Percentiles rank a stretch among this genome's conserved stretches.
phyloP scores from a whole-genome alignment of 2,113 vertebrate species.

The Phaethon lepturus region DNA sequence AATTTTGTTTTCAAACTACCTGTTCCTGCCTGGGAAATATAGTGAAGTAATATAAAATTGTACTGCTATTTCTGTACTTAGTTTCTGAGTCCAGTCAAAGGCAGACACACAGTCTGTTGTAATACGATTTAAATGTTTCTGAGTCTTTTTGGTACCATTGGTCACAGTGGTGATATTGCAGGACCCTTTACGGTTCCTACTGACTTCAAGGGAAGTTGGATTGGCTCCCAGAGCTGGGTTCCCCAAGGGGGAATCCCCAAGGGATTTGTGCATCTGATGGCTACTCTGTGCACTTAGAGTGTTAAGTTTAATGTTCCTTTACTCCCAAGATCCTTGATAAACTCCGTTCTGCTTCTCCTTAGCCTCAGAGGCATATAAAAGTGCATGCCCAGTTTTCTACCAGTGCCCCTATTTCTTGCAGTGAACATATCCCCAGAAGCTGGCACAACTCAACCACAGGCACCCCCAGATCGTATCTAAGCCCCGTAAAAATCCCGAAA shows the following conservation, averaged over 20 bases:
- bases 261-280: neutral
- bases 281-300: neutral
- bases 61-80: neutral
- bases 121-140: neutral
- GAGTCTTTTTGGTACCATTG: neutral
- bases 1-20: neutral
- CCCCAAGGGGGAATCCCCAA: no score
- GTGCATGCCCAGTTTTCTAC: neutral
- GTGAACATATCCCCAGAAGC: fast-evolving
- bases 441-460: neutral
- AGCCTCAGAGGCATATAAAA: neutral
- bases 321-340: neutral
- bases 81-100: neutral
- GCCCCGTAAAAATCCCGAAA: neutral
- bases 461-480: fast-evolving
- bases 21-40: neutral
- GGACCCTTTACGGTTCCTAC: neutral
- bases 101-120: neutral
- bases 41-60: neutral
- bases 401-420: neutral
- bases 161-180: neutral
- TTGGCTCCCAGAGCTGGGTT: neutral
- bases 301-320: neutral
- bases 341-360: neutral
- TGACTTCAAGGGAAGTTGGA: neutral